phyloP scores from a whole-genome alignment of 2,888 invertebrate species.

The Timema cristinae region DNA sequence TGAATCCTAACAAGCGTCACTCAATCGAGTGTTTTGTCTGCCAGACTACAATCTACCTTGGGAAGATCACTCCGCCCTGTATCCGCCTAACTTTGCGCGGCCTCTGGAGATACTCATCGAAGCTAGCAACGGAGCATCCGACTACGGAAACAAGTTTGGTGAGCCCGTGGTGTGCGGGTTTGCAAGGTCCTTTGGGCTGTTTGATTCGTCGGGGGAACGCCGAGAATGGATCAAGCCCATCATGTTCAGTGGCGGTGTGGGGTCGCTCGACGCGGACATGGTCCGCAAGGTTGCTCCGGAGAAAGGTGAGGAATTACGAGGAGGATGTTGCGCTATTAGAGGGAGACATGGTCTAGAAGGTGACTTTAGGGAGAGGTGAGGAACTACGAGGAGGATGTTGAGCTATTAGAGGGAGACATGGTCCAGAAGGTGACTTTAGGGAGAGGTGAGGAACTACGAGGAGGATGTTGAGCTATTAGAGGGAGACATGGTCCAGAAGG shows the following conservation, averaged over 20 bases:
- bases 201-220: conserved; percentile 58
- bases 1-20: background rate
- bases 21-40: background rate
- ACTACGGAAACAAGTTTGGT: conserved; percentile 99
- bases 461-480: too few species aligned
- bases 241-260: conserved; percentile 97
- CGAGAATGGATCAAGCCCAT: conserved; percentile 97
- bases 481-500: too few species aligned
- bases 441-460: conserved; percentile 51
- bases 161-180: conserved; percentile 93
- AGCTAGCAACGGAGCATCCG: conserved; percentile 96
- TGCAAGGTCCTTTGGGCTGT: conserved; percentile 82
- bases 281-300: conserved; percentile 71
- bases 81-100: conserved; percentile 86
- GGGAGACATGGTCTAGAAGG: too few species aligned
- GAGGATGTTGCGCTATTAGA: too few species aligned
- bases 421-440: conserved; percentile 71
- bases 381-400: too few species aligned
- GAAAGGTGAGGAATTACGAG: conserved; percentile 51
- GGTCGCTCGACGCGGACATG: conserved; percentile 81
- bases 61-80: conserved; percentile 70
- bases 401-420: conserved; percentile 70
- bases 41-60: conserved; percentile 79
- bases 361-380: too few species aligned
- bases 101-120: conserved; percentile 89